phyloP scores from a whole-genome alignment of 2,888 invertebrate genomes.

The Vanessa cardui region DNA sequence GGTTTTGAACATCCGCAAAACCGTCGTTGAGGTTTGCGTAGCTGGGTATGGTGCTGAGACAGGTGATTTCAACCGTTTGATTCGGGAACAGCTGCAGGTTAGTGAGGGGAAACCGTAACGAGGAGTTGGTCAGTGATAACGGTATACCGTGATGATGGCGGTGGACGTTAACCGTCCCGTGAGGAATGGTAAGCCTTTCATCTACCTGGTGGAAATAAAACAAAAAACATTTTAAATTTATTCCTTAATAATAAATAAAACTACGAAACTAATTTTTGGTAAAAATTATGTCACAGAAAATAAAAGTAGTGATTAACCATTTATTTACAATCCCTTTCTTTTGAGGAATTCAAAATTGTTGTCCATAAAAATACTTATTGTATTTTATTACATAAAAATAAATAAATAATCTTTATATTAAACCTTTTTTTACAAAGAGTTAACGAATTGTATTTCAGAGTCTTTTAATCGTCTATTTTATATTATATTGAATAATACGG shows the following conservation, averaged over 20 bases:
- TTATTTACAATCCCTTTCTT: too few species aligned
- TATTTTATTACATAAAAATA: too few species aligned
- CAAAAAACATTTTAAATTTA: neutral
- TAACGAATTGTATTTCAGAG: too few species aligned
- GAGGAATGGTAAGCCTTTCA: conserved; percentile 69
- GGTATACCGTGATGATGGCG: conserved; percentile 74
- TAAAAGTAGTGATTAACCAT: too few species aligned
- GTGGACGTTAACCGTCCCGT: conserved; percentile 66
- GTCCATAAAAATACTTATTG: too few species aligned
- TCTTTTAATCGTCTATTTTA: too few species aligned
- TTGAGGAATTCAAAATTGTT: too few species aligned
- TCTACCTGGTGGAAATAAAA: conserved; percentile 58
- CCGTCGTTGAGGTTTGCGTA: conserved; percentile 86
- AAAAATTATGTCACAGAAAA: too few species aligned
- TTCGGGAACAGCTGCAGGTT: conserved; percentile 86
- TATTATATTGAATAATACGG: too few species aligned
- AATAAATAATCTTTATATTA: too few species aligned
- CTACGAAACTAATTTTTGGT: neutral
- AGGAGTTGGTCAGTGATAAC: conserved; percentile 67
- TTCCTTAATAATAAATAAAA: neutral
- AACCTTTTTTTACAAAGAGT: too few species aligned
- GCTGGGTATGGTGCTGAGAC: conserved; percentile 90
- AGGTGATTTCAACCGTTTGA: conserved; percentile 88
- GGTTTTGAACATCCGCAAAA: conserved; percentile 88
- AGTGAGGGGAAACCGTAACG: conserved; percentile 86